These are phyloP conservation scores for Hofmannophila pseudospretella DNA, from an alignment of 2,888 invertebrate genomes.

Conservation along the genomic window DNA sequence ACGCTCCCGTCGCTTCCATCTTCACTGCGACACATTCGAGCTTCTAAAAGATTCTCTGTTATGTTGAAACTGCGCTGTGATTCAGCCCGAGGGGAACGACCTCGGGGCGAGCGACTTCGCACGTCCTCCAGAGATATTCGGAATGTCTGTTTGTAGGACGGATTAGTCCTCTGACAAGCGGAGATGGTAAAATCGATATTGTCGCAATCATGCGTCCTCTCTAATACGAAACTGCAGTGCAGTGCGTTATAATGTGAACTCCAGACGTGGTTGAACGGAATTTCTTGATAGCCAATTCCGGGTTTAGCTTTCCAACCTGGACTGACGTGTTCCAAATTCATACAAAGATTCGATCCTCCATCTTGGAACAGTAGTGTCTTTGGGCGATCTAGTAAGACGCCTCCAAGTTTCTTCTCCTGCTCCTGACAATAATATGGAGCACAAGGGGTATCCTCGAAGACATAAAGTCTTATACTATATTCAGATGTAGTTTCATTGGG, in stretches of 20 bases:
- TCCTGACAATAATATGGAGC: conserved; percentile 92
- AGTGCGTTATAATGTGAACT: conserved; percentile 90
- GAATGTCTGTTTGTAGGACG: conserved; percentile 71
- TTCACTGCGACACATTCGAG: conserved; percentile 67
- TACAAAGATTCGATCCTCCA: conserved; percentile 91
- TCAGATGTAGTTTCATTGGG: conserved; percentile 85
- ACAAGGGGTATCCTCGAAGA: conserved; percentile 95
- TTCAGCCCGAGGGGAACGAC: conserved; percentile 66
- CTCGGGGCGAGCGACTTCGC: conserved; percentile 63
- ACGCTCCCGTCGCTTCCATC: conserved; percentile 63
- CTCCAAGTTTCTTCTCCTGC: conserved; percentile 89
- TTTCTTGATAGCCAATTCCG: conserved; percentile 91
- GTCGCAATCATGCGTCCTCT: conserved; percentile 80
- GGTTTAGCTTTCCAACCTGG: conserved; percentile 93
- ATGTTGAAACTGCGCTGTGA: conserved; percentile 70
- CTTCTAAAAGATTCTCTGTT: conserved; percentile 66
- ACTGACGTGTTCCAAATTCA: conserved; percentile 92
- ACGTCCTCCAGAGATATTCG: conserved; percentile 68
- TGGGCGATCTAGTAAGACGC: conserved; percentile 92
- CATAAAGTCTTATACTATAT: conserved; percentile 92
- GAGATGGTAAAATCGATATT: conserved; percentile 67
- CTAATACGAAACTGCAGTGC: conserved; percentile 93
- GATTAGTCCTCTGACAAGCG: conserved; percentile 69
- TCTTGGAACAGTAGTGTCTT: conserved; percentile 93
- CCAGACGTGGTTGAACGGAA: conserved; percentile 95